phyloP scores from a whole-genome alignment of 2,113 vertebrate genomes.

The Otis tarda region DNA sequence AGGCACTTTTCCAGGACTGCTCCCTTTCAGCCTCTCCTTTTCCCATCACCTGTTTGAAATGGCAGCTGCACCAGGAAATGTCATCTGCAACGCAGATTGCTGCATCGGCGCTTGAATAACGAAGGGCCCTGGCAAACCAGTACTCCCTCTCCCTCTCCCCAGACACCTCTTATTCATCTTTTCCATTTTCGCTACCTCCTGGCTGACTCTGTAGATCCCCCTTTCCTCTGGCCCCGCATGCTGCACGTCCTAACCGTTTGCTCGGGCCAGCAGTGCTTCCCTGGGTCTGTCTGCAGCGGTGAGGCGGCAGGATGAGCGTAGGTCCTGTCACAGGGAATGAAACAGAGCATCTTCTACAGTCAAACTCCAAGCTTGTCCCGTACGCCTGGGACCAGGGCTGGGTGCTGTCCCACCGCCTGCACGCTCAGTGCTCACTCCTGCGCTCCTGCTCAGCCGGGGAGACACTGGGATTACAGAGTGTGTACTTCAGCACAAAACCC shows the following conservation, averaged over 20 bases:
- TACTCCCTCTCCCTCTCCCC: neutral
- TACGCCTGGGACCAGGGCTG: rapidly evolving
- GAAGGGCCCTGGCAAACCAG: neutral
- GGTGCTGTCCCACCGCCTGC: neutral
- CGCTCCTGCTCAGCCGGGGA: neutral
- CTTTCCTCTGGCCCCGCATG: neutral
- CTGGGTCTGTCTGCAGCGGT: neutral
- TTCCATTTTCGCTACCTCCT: neutral
- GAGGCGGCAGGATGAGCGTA: neutral
- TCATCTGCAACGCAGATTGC: neutral
- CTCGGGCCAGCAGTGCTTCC: neutral
- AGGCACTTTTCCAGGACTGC: neutral
- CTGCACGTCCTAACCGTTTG: neutral
- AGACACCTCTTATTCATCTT: neutral
- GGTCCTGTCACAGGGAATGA: neutral
- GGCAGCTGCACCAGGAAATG: neutral
- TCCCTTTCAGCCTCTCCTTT: neutral
- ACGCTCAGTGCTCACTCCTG: rapidly evolving
- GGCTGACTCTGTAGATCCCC: neutral
- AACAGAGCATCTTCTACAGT: neutral
- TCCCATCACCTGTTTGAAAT: neutral
- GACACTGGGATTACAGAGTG: rapidly evolving
- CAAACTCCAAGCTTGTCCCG: rapidly evolving
- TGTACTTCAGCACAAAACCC: neutral
- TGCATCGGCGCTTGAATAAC: rapidly evolving